Conservation (phyloP, 2,797 vertebrate genomes). For the Enteromius treurensis region DNA sequence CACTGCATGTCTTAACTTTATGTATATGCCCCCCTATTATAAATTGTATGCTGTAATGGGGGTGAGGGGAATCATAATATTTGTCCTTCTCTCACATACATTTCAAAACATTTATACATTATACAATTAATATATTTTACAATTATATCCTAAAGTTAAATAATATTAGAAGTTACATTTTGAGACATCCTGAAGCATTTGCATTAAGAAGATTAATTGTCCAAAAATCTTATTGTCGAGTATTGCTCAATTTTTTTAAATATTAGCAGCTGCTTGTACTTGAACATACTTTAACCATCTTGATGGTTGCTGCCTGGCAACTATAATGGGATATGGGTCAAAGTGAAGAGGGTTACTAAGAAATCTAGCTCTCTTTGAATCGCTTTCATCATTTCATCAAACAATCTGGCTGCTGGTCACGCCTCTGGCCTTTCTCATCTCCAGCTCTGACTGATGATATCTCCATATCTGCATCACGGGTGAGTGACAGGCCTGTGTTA, state of each 20-base stretch:
- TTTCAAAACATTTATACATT: neutral
- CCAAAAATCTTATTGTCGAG: neutral
- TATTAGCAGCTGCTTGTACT: neutral
- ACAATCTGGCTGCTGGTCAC: slow-evolving; percentile 80
- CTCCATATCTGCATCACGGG: slow-evolving; percentile 42
- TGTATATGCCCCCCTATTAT: neutral
- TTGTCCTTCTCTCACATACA: neutral
- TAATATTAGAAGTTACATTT: neutral
- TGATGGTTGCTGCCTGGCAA: slow-evolving; percentile 26
- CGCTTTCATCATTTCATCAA: slow-evolving; percentile 77
- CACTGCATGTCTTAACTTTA: slow-evolving; percentile 1
- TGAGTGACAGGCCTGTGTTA: slow-evolving; percentile 39
- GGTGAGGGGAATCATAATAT: neutral
- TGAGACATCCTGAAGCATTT: neutral
- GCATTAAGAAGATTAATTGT: neutral
- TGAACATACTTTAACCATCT: neutral
- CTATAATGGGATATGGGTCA: slow-evolving; percentile 21
- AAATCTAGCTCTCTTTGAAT: slow-evolving; percentile 49
- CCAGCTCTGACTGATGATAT: slow-evolving; percentile 37
- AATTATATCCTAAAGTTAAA: neutral
- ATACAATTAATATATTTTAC: neutral
- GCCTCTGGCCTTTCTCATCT: slow-evolving; percentile 76
- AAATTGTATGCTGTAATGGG: neutral
- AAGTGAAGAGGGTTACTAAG: slow-evolving; percentile 40
- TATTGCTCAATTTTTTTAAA: neutral